Conservation (phyloP, 2,888 invertebrate species). For the Coelinius sp. region DNA sequence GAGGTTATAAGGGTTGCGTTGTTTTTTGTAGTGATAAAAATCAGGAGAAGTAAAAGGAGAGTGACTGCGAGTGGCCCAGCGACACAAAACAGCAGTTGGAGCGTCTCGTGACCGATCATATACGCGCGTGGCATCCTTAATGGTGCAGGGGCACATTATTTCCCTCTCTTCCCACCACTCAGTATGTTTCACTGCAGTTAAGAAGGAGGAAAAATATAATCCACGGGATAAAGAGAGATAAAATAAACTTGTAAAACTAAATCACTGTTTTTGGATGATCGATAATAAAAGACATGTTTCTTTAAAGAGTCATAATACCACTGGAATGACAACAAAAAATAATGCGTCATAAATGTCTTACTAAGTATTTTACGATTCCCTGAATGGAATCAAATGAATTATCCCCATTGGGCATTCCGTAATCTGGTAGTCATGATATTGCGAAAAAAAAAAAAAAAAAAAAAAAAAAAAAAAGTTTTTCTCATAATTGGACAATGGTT, state of each 20-base stretch:
- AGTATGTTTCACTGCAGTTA: background rate
- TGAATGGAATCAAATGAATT: conserved; percentile 24
- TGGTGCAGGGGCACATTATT: conserved; percentile 19
- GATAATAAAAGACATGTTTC: conserved; percentile 25
- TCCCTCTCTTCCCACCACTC: background rate
- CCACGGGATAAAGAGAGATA: background rate
- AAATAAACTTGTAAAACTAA: conserved; percentile 3
- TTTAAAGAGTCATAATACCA: conserved; percentile 11
- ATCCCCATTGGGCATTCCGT: conserved; percentile 13
- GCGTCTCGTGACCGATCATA: conserved; percentile 28
- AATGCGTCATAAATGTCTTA: conserved; percentile 12
- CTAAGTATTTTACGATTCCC: conserved; percentile 22
- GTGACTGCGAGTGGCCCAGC: conserved; percentile 31
- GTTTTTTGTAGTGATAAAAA: conserved; percentile 42
- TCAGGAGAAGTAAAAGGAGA: conserved; percentile 25
- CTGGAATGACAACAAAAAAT: conserved; percentile 1
- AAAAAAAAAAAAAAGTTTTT: conserved; percentile 7
- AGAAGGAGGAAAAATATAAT: conserved; percentile 3
- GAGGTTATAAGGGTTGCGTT: conserved; percentile 60
- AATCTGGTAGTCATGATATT: conserved; percentile 20
- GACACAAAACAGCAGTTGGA: conserved; percentile 24
- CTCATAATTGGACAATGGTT: conserved; percentile 14
- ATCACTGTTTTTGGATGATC: conserved; percentile 16
- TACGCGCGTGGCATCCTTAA: conserved; percentile 35
- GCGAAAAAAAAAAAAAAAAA: too few species aligned